These are phyloP conservation scores for Rhagologus leucostigma DNA, from an alignment of 2,113 vertebrate species.

Conservation along the genomic window DNA sequence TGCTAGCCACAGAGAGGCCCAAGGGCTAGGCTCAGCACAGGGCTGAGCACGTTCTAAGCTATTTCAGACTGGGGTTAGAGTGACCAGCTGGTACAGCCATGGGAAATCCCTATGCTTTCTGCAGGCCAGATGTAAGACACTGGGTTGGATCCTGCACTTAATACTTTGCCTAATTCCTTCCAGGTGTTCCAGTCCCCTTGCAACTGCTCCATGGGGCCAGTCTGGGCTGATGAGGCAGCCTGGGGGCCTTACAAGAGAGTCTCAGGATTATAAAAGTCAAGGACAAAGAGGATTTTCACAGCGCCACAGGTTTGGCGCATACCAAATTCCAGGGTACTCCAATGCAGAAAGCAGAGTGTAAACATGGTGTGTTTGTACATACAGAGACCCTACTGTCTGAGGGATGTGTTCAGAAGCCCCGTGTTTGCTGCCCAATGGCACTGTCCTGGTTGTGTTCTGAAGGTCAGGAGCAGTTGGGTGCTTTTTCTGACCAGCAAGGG, in stretches of 20 bases:
- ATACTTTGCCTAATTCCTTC: not conserved
- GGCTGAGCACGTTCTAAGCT: not conserved
- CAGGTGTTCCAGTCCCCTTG: not conserved
- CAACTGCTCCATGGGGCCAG: rapidly evolving
- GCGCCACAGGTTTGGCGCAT: not conserved
- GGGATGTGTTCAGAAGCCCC: rapidly evolving
- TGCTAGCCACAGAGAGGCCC: not conserved
- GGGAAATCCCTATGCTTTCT: not conserved
- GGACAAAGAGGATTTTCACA: not conserved
- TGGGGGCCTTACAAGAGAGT: not conserved
- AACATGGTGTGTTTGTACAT: not conserved
- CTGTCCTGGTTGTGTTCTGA: not conserved
- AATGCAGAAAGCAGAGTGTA: not conserved
- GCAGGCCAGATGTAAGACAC: not conserved
- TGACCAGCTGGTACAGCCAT: not conserved
- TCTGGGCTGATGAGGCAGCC: not conserved
- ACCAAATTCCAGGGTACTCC: not conserved
- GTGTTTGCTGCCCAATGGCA: not conserved
- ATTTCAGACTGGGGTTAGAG: not conserved
- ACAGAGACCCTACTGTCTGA: not conserved
- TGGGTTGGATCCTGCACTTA: not conserved
- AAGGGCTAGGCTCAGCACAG: not conserved
- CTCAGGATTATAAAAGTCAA: not conserved
- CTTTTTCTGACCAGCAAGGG: not conserved
- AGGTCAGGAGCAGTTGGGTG: not conserved